A percentile compares a stretch with the other conserved stretches of the same genome.
Conservation (phyloP, 1,140 invertebrate species). For the Armadillidium nasatum region DNA sequence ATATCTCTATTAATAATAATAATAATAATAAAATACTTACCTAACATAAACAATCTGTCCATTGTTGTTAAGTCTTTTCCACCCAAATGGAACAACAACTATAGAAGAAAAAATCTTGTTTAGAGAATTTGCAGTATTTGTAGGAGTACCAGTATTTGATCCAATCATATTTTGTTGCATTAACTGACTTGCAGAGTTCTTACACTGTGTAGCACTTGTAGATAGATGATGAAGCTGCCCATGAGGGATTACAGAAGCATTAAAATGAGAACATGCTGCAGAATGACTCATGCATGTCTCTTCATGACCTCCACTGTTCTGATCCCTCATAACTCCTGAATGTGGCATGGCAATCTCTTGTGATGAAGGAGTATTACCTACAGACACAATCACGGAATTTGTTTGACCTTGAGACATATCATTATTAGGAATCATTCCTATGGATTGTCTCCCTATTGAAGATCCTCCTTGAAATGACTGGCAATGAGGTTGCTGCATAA, state of each 20-base stretch:
- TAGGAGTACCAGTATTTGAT: neutral
- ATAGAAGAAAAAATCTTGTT: neutral
- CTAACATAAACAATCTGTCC: conserved; percentile 4
- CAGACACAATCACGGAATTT: neutral
- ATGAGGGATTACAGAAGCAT: neutral
- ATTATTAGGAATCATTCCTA: neutral
- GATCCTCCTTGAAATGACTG: neutral
- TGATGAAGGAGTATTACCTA: neutral
- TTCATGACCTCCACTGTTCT: neutral
- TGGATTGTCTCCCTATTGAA: neutral
- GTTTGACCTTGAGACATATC: neutral
- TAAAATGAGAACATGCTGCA: neutral
- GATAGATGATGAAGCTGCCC: neutral
- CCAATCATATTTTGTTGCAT: neutral
- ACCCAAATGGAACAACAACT: neutral
- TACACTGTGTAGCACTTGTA: neutral
- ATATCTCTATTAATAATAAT: too few relatives aligned
- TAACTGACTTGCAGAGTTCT: neutral
- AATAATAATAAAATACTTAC: neutral
- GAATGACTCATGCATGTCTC: neutral
- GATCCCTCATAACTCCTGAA: neutral
- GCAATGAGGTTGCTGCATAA: neutral
- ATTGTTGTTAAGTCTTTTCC: conserved; percentile 8
- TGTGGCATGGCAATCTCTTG: neutral
- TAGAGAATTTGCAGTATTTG: neutral